Base-by-base conservation (phyloP, 1,140 invertebrate species). In the Cyphomyrmex costatus region DNA sequence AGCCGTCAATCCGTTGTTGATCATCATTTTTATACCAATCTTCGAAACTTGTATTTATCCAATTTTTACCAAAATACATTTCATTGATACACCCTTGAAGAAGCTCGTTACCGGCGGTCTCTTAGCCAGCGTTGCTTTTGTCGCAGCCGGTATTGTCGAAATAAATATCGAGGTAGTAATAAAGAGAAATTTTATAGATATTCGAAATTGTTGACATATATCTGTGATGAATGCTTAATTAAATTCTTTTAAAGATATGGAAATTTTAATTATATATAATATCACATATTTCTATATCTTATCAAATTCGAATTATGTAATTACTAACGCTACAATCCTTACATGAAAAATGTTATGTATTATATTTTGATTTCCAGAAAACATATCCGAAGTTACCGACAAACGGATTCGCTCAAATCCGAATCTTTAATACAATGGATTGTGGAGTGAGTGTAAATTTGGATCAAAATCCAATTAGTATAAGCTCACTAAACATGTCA, bases 111-210 rank as follows among this genome's bases (percentile, higher is more conserved):
- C 96, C 68, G 99, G 99, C 36, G 98, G 98, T 74, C 88, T 98
- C 19, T 94, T 99, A 3, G 98, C 98, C 12, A 97, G 97, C 7
- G 46, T 97, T 5, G 97, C 99, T 0, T 99, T 99, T 93, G 93
- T 98, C n/a, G 95, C 98, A 51, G 98, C 99, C 21, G 98, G 97
- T 27, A 91, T 98, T 49, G 96, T 99, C 3, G 98, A 99, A 95
- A 89, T 98, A 1, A 94, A 97, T 91, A 95, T 99, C 36, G 96
- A 99, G 96, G 97, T 97, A 89, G 21, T 21, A 53, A 68, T 19
- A 24, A 27, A 60, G 24, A 51, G 24, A 51, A 5, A 68, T 16
- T n/a, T 42, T 27, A 46, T 42, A 5, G 4, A 10, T 42, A 30
- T 83, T 10, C n/a, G 4, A 73, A 46, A 53, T 27, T 24, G 27